Conservation (phyloP, 37 sponge, comb jelly and placozoan species). For the Beroe forskalii region DNA sequence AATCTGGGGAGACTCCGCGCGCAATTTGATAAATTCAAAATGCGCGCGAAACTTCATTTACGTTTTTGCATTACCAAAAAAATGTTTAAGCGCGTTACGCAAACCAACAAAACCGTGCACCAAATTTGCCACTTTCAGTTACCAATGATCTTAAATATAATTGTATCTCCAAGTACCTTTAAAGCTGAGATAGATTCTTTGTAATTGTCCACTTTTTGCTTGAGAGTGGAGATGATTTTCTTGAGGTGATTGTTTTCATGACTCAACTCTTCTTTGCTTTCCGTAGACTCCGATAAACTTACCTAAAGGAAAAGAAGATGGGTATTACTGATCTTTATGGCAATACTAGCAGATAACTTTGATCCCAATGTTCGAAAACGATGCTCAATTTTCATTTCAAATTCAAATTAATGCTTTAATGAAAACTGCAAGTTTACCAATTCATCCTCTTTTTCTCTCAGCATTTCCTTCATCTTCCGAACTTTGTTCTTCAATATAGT, state of each 20-base stretch:
- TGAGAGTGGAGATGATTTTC: background rate
- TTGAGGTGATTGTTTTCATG: slow-evolving; percentile 31
- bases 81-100: slow-evolving; percentile 41
- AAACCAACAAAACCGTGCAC: background rate
- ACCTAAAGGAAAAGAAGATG: too few relatives aligned
- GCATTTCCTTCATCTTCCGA: slow-evolving; percentile 51
- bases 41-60: too few relatives aligned
- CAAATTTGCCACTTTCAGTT: too few relatives aligned
- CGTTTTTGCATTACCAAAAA: too few relatives aligned
- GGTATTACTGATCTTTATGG: too few relatives aligned
- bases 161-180: slow-evolving; percentile 37
- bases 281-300: background rate
- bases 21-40: too few relatives aligned
- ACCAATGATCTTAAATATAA: too few relatives aligned
- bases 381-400: too few relatives aligned
- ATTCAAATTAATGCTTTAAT: too few relatives aligned
- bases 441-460: slow-evolving; percentile 50
- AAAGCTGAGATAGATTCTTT: background rate
- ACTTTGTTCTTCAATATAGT: slow-evolving; percentile 47
- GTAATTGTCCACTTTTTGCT: background rate
- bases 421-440: slow-evolving; percentile 35
- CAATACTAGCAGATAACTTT: too few relatives aligned
- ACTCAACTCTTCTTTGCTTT: slow-evolving; percentile 2
- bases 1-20: too few relatives aligned
- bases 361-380: too few relatives aligned